phyloP scores from a whole-genome alignment of 2,113 vertebrate species.

The Megaceryle torquata region DNA sequence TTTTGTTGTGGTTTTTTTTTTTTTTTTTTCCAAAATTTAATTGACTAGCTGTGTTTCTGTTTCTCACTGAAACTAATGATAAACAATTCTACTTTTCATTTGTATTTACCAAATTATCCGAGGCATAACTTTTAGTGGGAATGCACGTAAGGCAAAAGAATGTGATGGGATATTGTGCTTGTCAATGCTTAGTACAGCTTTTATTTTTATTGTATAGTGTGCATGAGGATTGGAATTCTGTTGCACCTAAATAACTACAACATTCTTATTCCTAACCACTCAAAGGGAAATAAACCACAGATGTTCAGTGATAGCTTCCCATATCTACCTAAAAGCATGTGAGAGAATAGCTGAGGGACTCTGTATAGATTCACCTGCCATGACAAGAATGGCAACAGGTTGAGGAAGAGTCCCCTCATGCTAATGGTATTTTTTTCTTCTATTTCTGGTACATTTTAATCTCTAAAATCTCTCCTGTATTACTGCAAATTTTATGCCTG shows the following conservation, averaged over 20 bases:
- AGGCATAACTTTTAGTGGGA: not conserved
- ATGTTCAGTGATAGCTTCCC: not conserved
- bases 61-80: not conserved
- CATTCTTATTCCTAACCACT: not conserved
- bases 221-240: not conserved
- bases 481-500: not conserved
- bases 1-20: not conserved
- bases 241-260: not conserved
- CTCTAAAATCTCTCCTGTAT: not conserved
- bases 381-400: not conserved
- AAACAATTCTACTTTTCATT: not conserved
- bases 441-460: not conserved
- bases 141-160: not conserved
- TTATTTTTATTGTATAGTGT: not conserved
- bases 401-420: not conserved
- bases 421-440: not conserved
- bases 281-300: not conserved
- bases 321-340: not conserved
- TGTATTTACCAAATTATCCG: not conserved
- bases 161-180: not conserved
- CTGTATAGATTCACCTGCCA: not conserved
- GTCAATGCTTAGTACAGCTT: not conserved
- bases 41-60: not conserved
- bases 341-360: not conserved
- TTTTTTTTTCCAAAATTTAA: not conserved